Evolutionary conservation across 2,888 invertebrate genomes (phyloP).

Genomic region (Orthosia gothica): DNA sequence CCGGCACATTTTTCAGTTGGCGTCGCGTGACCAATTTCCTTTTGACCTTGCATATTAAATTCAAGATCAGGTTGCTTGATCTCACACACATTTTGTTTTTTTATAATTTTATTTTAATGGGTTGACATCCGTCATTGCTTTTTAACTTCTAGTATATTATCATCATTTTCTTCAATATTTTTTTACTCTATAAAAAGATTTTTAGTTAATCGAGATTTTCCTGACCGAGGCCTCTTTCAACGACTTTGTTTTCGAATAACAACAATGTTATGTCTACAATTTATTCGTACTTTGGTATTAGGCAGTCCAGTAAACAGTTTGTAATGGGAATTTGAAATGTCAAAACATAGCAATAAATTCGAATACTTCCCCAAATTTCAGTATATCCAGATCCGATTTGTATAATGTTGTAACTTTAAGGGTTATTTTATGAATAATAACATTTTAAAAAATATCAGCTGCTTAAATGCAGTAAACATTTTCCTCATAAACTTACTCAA

Average conservation of each 20-base stretch:
- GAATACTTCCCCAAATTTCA: not conserved
- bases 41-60: constrained; percentile 83
- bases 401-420: not conserved
- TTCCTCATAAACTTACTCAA: not conserved
- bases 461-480: not conserved
- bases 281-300: constrained; percentile 26
- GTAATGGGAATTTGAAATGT: constrained; percentile 6
- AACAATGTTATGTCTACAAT: constrained; percentile 50
- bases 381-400: not conserved
- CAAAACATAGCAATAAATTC: constrained; percentile 17
- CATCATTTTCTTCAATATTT: constrained; percentile 18
- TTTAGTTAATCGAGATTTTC: constrained; percentile 28
- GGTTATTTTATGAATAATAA: too few relatives aligned
- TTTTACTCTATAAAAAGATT: constrained; percentile 24
- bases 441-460: too few relatives aligned
- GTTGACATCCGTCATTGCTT: constrained; percentile 41
- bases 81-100: constrained; percentile 73
- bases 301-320: constrained; percentile 19
- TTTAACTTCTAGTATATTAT: constrained; percentile 20
- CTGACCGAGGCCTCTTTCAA: constrained; percentile 29
- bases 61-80: constrained; percentile 79
- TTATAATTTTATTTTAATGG: constrained; percentile 55
- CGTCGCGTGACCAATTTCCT: constrained; percentile 82
- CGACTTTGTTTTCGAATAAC: constrained; percentile 27
- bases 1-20: constrained; percentile 82